phyloP scores from a whole-genome alignment of 1,140 invertebrate genomes.

The Mizuhopecten yessoensis region DNA sequence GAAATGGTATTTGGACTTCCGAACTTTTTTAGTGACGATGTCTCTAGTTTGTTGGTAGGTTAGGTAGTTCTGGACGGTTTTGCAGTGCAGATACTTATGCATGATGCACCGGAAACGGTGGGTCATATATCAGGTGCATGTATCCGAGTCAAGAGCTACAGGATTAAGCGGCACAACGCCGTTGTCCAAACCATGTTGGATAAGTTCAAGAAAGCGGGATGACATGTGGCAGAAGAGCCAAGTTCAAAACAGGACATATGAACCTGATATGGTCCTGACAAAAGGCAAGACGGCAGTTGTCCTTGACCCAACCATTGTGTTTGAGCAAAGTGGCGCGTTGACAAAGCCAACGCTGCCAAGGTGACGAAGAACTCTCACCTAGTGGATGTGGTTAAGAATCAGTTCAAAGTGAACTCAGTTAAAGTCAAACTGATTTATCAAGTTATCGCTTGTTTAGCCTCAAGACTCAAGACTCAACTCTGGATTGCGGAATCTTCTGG shows the following conservation, averaged over 20 bases:
- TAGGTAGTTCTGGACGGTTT: too few relatives aligned
- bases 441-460: too few relatives aligned
- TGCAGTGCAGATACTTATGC: too few relatives aligned
- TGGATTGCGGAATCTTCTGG: too few relatives aligned
- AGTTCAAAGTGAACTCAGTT: not conserved
- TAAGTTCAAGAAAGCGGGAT: constrained; percentile 44
- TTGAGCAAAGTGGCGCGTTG: constrained; percentile 36
- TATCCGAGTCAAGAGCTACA: constrained; percentile 40
- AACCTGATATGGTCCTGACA: constrained; percentile 47
- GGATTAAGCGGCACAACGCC: constrained; percentile 50
- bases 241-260: not conserved
- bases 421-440: too few relatives aligned
- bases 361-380: not conserved
- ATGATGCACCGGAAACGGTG: constrained; percentile 42
- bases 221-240: constrained; percentile 40
- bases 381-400: not conserved
- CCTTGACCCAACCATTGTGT: constrained; percentile 48
- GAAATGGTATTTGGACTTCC: too few relatives aligned
- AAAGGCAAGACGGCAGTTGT: constrained; percentile 41
- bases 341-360: constrained; percentile 42
- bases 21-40: too few relatives aligned
- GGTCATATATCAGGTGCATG: constrained; percentile 54
- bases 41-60: too few relatives aligned
- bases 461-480: too few relatives aligned
- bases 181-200: not conserved